These are phyloP conservation scores for Rhizoglyphus robini DNA, from an alignment of 1,140 invertebrate genomes.

Conservation along the genomic window DNA sequence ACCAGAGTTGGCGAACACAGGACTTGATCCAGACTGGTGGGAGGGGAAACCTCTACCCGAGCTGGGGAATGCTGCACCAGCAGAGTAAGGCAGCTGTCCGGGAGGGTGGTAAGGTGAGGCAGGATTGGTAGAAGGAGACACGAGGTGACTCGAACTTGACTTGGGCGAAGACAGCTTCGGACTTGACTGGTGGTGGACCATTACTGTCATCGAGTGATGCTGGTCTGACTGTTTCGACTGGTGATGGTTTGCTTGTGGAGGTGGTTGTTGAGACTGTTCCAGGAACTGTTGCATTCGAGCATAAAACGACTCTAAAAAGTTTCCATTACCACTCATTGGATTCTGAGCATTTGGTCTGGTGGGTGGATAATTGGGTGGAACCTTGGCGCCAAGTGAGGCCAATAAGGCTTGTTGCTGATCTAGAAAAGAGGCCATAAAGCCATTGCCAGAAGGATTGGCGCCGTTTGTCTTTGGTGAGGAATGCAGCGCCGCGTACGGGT, in stretches of 20 bases:
- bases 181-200: constrained; percentile 27
- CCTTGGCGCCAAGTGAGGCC: not conserved
- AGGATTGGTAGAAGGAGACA: not conserved
- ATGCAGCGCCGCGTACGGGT: not conserved
- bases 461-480: not conserved
- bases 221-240: not conserved
- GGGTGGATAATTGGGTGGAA: not conserved
- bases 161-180: not conserved
- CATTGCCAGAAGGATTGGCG: not conserved
- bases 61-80: not conserved
- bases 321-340: not conserved
- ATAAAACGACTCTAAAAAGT: constrained; percentile 1
- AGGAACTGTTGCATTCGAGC: constrained; percentile 1
- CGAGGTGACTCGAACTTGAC: not conserved
- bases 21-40: not conserved
- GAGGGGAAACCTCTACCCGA: not conserved
- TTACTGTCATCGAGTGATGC: constrained; percentile 33
- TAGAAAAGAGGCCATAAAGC: not conserved
- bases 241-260: not conserved
- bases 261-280: not conserved
- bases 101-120: not conserved
- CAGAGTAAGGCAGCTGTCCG: not conserved
- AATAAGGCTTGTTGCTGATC: constrained; percentile 9
- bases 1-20: not conserved
- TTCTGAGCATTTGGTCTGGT: not conserved